Percentiles rank a stretch among this genome's conserved stretches.
phyloP scores from a whole-genome alignment of 2,888 invertebrate genomes.

The Tenthredo amoena region DNA sequence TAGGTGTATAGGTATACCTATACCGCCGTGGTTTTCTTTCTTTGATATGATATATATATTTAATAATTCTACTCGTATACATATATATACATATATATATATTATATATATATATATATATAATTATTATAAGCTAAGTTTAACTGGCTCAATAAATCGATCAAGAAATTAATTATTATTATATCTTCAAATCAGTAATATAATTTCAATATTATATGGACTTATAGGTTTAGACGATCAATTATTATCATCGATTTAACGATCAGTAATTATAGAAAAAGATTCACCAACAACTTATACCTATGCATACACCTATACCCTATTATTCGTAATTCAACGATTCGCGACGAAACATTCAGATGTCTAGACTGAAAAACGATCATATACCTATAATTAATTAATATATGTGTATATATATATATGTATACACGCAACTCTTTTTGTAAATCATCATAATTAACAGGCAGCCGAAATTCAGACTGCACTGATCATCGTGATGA shows the following conservation, averaged over 20 bases:
- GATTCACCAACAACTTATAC: background rate
- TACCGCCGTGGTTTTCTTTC: background rate
- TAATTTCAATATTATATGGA: constrained; percentile 1
- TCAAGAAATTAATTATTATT: constrained; percentile 25
- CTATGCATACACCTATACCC: background rate
- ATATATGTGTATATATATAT: too few relatives aligned
- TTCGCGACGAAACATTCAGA: background rate
- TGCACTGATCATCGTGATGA: too few relatives aligned
- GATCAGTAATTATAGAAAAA: constrained; percentile 54
- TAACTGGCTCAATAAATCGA: constrained; percentile 17
- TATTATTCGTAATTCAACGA: constrained; percentile 16
- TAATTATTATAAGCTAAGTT: constrained; percentile 11
- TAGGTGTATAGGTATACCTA: background rate
- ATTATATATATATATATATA: background rate
- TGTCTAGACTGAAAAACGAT: constrained; percentile 4
- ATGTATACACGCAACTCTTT: too few relatives aligned
- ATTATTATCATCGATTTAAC: constrained; percentile 45
- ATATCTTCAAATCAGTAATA: constrained; percentile 26
- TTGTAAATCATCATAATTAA: too few relatives aligned
- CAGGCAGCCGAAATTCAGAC: too few relatives aligned
- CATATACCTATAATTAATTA: too few relatives aligned
- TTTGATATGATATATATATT: constrained; percentile 1
- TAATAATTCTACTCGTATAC: constrained; percentile 22
- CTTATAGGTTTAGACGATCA: background rate
- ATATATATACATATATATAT: background rate